phyloP scores from a whole-genome alignment of 1,140 invertebrate species.

The Brachystomella parvula region DNA sequence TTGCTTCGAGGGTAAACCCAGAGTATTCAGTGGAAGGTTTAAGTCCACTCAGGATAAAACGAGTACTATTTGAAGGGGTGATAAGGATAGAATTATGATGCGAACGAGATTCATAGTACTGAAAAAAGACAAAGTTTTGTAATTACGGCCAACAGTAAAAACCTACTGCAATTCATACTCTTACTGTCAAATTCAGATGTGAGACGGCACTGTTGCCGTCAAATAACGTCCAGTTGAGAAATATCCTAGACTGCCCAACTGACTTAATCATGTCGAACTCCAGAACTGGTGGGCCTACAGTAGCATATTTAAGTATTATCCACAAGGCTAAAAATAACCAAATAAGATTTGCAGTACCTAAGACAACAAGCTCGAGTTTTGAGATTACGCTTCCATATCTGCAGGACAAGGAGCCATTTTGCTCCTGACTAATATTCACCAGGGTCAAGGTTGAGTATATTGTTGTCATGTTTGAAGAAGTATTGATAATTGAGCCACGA shows the following conservation, averaged over 20 bases:
- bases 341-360: background rate
- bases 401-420: background rate
- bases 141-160: background rate
- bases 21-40: constrained; percentile 25
- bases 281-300: constrained; percentile 61
- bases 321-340: background rate
- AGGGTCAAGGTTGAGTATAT: constrained; percentile 6
- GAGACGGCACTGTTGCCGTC: constrained; percentile 58
- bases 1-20: constrained; percentile 33
- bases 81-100: constrained; percentile 11
- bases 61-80: constrained; percentile 18
- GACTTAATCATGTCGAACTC: constrained; percentile 64
- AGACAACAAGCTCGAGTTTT: background rate
- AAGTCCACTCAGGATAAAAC: constrained; percentile 34
- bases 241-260: constrained; percentile 63
- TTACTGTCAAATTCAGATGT: constrained; percentile 21
- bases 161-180: background rate
- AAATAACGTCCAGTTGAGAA: constrained; percentile 70
- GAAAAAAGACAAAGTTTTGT: constrained; percentile 19
- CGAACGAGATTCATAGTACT: constrained; percentile 6
- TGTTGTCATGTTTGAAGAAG: background rate
- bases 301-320: constrained; percentile 47
- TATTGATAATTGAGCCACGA: background rate
- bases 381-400: background rate
- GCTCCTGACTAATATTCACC: background rate